Percentiles rank a stretch among this genome's conserved stretches.
Conservation (phyloP, 2,888 invertebrate genomes). For the Coelinius sp. region DNA sequence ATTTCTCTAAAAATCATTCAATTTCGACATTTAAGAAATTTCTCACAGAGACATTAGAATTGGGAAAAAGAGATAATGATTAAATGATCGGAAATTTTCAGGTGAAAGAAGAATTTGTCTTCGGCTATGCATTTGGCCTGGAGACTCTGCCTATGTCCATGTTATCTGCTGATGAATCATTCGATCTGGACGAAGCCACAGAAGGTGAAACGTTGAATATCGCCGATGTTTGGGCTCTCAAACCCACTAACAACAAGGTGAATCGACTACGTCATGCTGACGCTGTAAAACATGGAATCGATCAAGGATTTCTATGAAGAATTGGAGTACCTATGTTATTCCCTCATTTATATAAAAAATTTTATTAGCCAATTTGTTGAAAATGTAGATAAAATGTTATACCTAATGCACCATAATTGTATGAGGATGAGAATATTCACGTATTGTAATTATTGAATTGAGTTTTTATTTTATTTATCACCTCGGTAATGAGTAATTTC, state of each 20-base stretch:
- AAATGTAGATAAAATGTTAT: background rate
- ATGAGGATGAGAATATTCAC: background rate
- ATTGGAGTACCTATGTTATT: background rate
- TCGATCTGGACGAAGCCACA: conserved; percentile 74
- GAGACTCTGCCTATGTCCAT: conserved; percentile 75
- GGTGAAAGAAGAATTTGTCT: conserved; percentile 73
- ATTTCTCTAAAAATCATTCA: no score
- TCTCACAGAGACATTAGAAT: background rate
- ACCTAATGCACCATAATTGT: background rate
- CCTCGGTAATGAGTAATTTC: no score
- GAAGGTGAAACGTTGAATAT: conserved; percentile 74
- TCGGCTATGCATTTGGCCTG: conserved; percentile 75
- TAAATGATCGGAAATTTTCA: conserved; percentile 33
- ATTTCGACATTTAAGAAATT: no score
- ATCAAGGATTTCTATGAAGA: conserved; percentile 75
- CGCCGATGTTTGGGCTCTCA: conserved; percentile 77
- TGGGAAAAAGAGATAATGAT: background rate
- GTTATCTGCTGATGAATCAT: conserved; percentile 74
- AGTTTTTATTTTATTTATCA: no score
- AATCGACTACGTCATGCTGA: conserved; percentile 77
- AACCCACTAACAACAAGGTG: conserved; percentile 74
- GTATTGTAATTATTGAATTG: background rate
- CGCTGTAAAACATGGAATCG: conserved; percentile 77
- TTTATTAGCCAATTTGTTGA: background rate
- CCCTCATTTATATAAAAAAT: background rate